Base-by-base conservation (phyloP, 2,888 invertebrate genomes). In the Eristalis tenax region DNA sequence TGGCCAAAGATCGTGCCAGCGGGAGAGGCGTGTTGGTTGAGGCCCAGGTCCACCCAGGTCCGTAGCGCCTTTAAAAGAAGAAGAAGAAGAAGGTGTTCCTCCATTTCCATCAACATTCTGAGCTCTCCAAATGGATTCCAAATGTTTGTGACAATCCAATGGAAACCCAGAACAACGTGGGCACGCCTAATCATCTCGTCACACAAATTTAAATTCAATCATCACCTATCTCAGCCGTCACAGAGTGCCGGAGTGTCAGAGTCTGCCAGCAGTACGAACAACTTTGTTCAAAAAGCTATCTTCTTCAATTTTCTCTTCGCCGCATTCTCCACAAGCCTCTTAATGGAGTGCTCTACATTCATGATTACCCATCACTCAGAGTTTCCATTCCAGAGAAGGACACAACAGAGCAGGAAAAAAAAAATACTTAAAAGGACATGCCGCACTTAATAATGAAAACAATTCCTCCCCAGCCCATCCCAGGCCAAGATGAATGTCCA, bases 401-500 rank as follows among this genome's bases (percentile, higher is more conserved):
- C 40, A 43, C 4, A 5, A 18, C 4, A 18, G 8, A 0, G 4
- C 18, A n/a, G n/a, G n/a, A 50, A 50, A 50, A 6, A 50, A 18
- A 8, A 50, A 50, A 50, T 50, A 50, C 50, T 68, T 50, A n/a
- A 18, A 68, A 50, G 50, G 28, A 50, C 32, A 50, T 50, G 50
- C 28, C 68, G 28, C 28, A 28, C 50, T 68, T 68, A 68, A 50
- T 32, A 11, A 32, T 32, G 50, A 56, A 59, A 59, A 71, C 59
- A 59, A 38, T 59, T 71, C 40, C 57, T 50, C 50, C 50, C 50
- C 43, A n/a, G 8, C 8, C 32, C n/a, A 15, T 4, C 43, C 18
- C n/a, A 6, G 10, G 10, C n/a, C 2, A n/a, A 50, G 50, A 50
- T 18, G 50, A 18, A 50, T 50, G 50, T 8, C 50, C 18, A 18